Percentiles rank a stretch among this genome's conserved stretches.
Evolutionary conservation across 1,140 invertebrate species (phyloP).

Genomic region (Mesaphorura yosii): DNA sequence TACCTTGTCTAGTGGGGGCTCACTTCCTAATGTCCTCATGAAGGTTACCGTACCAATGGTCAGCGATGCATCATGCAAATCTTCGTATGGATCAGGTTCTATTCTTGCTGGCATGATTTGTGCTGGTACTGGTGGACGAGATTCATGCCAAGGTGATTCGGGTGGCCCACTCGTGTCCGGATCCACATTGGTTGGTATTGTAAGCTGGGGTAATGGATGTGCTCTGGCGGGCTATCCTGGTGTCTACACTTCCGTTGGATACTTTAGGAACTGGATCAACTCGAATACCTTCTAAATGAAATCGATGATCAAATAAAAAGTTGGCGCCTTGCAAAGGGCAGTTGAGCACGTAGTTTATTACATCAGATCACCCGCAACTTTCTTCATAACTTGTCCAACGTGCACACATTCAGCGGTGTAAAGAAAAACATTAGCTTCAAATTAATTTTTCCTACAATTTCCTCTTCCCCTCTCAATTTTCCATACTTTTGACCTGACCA

Average conservation of each 20-base stretch:
- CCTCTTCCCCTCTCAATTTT: too few species aligned
- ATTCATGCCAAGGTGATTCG: constrained; percentile 36
- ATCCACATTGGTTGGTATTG: constrained; percentile 33
- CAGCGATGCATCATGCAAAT: constrained; percentile 31
- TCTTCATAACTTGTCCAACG: too few species aligned
- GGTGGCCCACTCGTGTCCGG: constrained; percentile 20
- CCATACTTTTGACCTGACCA: too few species aligned
- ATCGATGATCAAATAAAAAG: too few species aligned
- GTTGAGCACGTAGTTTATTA: too few species aligned
- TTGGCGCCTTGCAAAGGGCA: too few species aligned
- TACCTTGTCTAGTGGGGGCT: too few species aligned
- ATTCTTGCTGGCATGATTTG: constrained; percentile 34
- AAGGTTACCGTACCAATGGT: constrained; percentile 35
- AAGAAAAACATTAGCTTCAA: too few species aligned
- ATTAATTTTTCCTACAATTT: too few species aligned
- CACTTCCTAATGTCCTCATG: too few species aligned
- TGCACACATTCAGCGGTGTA: too few species aligned
- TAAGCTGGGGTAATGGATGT: constrained; percentile 41
- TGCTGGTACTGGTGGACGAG: constrained; percentile 37
- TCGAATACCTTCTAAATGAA: neutral
- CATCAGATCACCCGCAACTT: too few species aligned
- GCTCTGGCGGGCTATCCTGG: constrained; percentile 38
- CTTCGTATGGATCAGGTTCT: constrained; percentile 19
- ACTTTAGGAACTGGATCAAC: constrained; percentile 39
- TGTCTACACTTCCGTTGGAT: constrained; percentile 40